Evolutionary conservation across 2,797 vertebrate genomes (phyloP).

Genomic region (Choloepus didactylus): DNA sequence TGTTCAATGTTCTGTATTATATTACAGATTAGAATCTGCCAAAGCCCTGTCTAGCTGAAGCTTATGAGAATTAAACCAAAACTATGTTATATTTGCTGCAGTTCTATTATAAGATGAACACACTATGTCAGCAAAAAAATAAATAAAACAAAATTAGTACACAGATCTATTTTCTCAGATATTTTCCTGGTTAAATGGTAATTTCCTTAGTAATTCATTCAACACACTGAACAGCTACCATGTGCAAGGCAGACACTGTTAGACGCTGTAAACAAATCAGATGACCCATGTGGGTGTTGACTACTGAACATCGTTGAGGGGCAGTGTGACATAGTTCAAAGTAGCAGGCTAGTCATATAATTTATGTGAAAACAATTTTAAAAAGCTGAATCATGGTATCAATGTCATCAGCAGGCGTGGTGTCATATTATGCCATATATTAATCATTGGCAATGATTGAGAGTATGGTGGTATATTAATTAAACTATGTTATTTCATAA

Average conservation of each 20-base stretch:
- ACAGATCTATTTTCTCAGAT: slow-evolving; percentile 20
- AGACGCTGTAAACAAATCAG: neutral
- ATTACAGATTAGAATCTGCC: slow-evolving; percentile 84
- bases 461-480: neutral
- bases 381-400: neutral
- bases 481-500: slow-evolving; percentile 15
- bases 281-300: neutral
- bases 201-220: neutral
- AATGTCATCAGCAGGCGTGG: neutral
- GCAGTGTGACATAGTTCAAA: neutral
- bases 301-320: neutral
- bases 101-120: neutral
- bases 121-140: slow-evolving; percentile 19
- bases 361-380: slow-evolving; percentile 7
- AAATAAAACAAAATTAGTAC: slow-evolving; percentile 7
- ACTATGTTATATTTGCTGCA: neutral
- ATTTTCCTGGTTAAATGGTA: neutral
- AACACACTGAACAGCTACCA: neutral
- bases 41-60: slow-evolving; percentile 65
- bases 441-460: neutral
- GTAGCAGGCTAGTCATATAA: neutral
- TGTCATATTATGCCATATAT: neutral
- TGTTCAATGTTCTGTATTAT: slow-evolving; percentile 87
- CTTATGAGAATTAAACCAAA: slow-evolving; percentile 59
- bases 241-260: neutral